Evolutionary conservation across 2,113 vertebrate species (phyloP), one percentile per base, ranked within the genome.

Genomic region (Cynoglossus semilaevis): DNA sequence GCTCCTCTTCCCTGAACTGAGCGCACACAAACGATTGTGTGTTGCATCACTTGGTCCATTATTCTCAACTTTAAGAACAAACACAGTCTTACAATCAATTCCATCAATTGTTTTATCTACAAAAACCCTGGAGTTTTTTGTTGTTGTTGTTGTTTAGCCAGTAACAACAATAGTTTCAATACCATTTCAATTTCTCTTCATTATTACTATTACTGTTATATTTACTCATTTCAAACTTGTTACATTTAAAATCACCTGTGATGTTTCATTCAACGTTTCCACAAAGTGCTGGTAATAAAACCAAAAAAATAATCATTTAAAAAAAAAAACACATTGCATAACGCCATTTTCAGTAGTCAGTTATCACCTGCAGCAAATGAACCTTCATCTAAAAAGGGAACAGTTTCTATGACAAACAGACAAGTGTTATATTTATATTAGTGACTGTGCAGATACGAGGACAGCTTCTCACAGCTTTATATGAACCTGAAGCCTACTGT

Each of bases 361-460:
- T 68, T 73, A 44, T 77, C 68, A 71, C 19, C 55, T 80, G 68
- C 67, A 78, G 67, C 40, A 70, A 70, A 72, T 61, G 47, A 44
- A 56, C 51, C 7, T 8, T 72, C 49, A 15, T 58, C 50, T 72
- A 47, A 36, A n/a, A 51, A 50, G 76, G 54, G 68, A 10, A 74
- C 63, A 47, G 15, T 41, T 76, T 64, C 58, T 64, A 45, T 51
- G 50, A 76, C 72, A 59, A 76, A 58, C 63, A 51, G 44, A 62
- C 54, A 46, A 15, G 45, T 76, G 49, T 75, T 59, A 13, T 71
- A 53, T 56, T n/a, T 9, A 52, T 29, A 29, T 29, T 29, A 49
- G 75, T 74, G 63, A 72, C 64, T 69, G 70, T 73, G 83, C 74
- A 81, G 9, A 4, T 11, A 41, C 78, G 60, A 74, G 53, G 68